A percentile compares a stretch with the other conserved stretches of the same genome.
These are phyloP conservation scores for Drosophila pseudoobscura DNA, from an alignment of 1,140 invertebrate species.

Conservation along the genomic window DNA sequence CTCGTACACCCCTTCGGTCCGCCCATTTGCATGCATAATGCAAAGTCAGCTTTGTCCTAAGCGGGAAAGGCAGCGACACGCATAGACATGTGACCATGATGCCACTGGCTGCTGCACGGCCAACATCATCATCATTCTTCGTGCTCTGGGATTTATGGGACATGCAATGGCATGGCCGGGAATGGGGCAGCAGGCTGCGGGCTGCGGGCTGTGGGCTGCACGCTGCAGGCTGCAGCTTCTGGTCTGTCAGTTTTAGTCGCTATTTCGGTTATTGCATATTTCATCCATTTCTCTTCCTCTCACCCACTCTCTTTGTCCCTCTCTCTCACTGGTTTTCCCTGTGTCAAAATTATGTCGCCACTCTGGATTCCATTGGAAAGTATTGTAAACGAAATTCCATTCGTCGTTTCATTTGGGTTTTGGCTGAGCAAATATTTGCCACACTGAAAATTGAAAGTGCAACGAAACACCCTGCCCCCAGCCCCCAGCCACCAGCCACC, in stretches of 20 bases:
- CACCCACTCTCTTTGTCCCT: background rate
- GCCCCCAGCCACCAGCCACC: too few relatives aligned
- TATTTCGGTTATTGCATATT: constrained; percentile 70
- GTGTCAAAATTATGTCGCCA: constrained; percentile 46
- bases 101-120: constrained; percentile 26
- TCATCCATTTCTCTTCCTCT: constrained; percentile 34
- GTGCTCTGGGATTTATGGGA: constrained; percentile 61
- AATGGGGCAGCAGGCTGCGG: background rate
- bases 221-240: background rate
- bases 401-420: constrained; percentile 31
- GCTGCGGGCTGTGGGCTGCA: too few relatives aligned
- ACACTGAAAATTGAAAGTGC: constrained; percentile 33
- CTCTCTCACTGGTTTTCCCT: constrained; percentile 9
- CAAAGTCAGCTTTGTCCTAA: constrained; percentile 51
- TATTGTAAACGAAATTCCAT: constrained; percentile 57
- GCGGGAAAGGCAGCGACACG: constrained; percentile 19
- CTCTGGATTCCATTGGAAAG: constrained; percentile 46
- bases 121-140: constrained; percentile 41
- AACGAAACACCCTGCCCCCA: constrained; percentile 7
- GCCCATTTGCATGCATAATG: constrained; percentile 75
- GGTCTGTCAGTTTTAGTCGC: constrained; percentile 48
- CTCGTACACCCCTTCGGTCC: background rate
- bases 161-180: constrained; percentile 26
- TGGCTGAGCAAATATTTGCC: constrained; percentile 37
- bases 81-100: constrained; percentile 40